phyloP scores from a whole-genome alignment of 2,888 invertebrate species.

The Nomada flava region DNA sequence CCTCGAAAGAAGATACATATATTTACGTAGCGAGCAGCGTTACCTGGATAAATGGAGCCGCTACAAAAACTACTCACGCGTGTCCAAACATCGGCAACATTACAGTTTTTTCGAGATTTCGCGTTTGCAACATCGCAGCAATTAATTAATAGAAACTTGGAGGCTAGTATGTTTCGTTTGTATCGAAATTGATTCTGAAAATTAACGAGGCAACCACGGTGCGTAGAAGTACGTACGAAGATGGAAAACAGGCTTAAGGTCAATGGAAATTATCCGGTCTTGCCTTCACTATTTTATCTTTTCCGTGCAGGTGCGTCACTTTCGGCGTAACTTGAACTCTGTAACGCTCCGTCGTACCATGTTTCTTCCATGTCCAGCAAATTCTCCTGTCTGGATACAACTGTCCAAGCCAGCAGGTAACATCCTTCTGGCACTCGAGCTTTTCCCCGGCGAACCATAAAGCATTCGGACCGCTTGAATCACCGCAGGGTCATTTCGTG shows the following conservation, averaged over 20 bases:
- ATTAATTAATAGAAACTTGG: too few species aligned
- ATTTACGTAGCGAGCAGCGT: not conserved
- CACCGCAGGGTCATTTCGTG: too few species aligned
- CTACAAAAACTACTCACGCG: too few species aligned
- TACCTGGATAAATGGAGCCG: too few species aligned
- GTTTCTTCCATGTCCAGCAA: not conserved
- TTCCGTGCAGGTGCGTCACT: not conserved
- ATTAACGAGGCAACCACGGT: too few species aligned
- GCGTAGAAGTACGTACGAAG: not conserved
- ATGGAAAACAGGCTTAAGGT: not conserved
- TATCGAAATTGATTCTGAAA: not conserved
- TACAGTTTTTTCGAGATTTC: too few species aligned
- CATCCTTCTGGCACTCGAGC: not conserved
- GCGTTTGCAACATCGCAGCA: too few species aligned
- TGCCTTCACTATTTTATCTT: too few species aligned
- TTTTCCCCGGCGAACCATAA: not conserved
- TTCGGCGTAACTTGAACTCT: not conserved
- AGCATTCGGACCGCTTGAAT: not conserved
- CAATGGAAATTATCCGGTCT: not conserved
- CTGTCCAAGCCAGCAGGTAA: not conserved
- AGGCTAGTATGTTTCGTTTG: not conserved
- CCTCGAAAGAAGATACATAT: not conserved
- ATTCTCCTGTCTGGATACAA: constrained; percentile 24
- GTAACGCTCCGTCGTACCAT: not conserved
- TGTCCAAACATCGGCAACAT: too few species aligned